Evolutionary conservation across 2,797 vertebrate species (phyloP).

Genomic region (Eurystomus glaucurus): DNA sequence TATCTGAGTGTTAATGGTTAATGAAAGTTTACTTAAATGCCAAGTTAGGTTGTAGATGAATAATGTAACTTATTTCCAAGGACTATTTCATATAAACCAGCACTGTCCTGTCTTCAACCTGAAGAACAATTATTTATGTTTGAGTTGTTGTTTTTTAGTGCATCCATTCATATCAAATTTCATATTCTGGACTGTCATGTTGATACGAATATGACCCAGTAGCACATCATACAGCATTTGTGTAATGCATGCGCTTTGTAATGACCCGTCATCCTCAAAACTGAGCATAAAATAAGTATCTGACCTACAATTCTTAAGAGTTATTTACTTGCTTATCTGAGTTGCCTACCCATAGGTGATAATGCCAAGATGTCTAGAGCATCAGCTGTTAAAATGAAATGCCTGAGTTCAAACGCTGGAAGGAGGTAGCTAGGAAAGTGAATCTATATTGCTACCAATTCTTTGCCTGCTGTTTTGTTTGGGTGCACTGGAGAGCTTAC

Average conservation of each 20-base stretch:
- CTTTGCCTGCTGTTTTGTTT: background rate
- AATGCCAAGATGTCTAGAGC: background rate
- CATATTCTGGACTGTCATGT: background rate
- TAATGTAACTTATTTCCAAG: background rate
- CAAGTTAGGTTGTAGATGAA: background rate
- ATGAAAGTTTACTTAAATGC: constrained; percentile 6
- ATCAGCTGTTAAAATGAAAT: constrained; percentile 20
- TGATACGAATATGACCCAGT: background rate
- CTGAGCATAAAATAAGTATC: constrained; percentile 6
- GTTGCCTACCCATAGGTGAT: background rate
- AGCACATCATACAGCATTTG: background rate
- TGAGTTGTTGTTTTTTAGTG: background rate
- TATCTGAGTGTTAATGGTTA: background rate
- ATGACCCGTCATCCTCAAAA: background rate
- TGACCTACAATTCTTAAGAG: background rate
- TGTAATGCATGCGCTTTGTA: constrained; percentile 2
- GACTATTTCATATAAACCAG: background rate
- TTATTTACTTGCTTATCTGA: background rate
- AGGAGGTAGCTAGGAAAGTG: background rate
- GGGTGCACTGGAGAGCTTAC: background rate
- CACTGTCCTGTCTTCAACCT: background rate
- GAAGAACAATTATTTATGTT: background rate
- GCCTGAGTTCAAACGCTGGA: background rate
- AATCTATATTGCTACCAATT: background rate
- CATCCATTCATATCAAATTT: background rate